These are phyloP conservation scores for Eristalis arbustorum DNA, from an alignment of 2,888 invertebrate species.

Conservation along the genomic window DNA sequence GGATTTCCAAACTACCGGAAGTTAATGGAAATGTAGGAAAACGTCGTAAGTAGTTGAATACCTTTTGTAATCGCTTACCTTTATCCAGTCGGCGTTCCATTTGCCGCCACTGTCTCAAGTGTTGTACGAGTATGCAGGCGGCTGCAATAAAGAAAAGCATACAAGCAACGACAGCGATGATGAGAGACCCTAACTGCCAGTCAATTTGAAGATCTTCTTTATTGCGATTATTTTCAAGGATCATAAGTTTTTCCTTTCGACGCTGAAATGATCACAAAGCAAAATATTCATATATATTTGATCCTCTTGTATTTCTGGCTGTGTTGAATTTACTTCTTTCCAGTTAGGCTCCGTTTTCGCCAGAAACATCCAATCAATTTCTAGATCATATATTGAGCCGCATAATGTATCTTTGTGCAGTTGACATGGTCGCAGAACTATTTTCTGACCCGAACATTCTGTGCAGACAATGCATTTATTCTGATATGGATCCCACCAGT, in stretches of 20 bases:
- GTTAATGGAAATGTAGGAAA: conserved; percentile 27
- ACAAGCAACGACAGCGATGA: conserved; percentile 88
- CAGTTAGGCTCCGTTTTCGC: conserved; percentile 80
- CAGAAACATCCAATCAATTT: conserved; percentile 83
- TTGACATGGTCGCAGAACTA: conserved; percentile 87
- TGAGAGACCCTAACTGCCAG: conserved; percentile 87
- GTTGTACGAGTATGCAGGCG: conserved; percentile 87
- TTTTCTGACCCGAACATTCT: conserved; percentile 84
- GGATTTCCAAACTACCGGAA: conserved; percentile 43
- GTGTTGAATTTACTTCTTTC: conserved; percentile 77
- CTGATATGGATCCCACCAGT: conserved; percentile 86
- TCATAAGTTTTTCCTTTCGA: conserved; percentile 78
- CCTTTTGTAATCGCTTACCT: conserved; percentile 82
- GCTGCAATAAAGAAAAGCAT: conserved; percentile 90
- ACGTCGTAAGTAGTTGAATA: not conserved
- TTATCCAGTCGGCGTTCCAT: conserved; percentile 89
- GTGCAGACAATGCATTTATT: conserved; percentile 87
- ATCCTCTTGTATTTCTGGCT: not conserved
- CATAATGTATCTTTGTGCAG: conserved; percentile 88
- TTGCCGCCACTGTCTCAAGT: conserved; percentile 89
- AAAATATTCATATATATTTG: not conserved
- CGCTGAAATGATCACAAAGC: conserved; percentile 73
- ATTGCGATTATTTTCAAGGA: conserved; percentile 76
- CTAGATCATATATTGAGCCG: conserved; percentile 85
- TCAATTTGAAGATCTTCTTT: conserved; percentile 82